Conservation (phyloP, 1,140 invertebrate genomes). For the Neotoxoptera formosana region DNA sequence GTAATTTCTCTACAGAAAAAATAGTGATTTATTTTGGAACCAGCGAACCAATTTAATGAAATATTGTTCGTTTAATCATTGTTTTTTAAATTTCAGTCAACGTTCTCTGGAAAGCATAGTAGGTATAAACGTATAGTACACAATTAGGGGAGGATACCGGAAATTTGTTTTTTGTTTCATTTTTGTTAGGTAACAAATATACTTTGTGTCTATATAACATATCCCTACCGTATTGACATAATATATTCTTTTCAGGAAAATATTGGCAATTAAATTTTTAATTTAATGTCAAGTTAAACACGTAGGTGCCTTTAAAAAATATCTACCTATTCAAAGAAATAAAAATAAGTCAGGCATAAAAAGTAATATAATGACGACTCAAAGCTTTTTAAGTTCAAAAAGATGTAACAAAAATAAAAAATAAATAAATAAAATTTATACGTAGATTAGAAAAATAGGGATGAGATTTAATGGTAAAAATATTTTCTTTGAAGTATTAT, state of each 20-base stretch:
- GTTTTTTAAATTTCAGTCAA: not conserved
- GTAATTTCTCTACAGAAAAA: not conserved
- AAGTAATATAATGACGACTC: not conserved
- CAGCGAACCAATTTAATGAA: not conserved
- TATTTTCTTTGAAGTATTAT: slow-evolving; percentile 4
- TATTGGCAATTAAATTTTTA: not conserved
- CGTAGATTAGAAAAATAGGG: not conserved
- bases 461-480: not conserved
- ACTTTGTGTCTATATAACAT: not conserved
- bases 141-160: not conserved
- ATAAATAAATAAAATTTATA: not conserved
- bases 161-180: not conserved
- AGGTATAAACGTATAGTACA: not conserved
- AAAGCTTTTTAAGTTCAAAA: slow-evolving; percentile 8
- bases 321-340: not conserved
- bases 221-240: not conserved
- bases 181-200: not conserved
- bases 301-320: not conserved
- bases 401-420: not conserved
- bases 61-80: not conserved
- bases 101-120: not conserved
- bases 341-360: not conserved
- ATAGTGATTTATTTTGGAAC: not conserved
- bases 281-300: not conserved
- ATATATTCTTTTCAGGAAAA: not conserved